Evolutionary conservation across 2,888 invertebrate species (phyloP), one percentile per base, ranked within the genome.

Genomic region (Dynastes grantii): DNA sequence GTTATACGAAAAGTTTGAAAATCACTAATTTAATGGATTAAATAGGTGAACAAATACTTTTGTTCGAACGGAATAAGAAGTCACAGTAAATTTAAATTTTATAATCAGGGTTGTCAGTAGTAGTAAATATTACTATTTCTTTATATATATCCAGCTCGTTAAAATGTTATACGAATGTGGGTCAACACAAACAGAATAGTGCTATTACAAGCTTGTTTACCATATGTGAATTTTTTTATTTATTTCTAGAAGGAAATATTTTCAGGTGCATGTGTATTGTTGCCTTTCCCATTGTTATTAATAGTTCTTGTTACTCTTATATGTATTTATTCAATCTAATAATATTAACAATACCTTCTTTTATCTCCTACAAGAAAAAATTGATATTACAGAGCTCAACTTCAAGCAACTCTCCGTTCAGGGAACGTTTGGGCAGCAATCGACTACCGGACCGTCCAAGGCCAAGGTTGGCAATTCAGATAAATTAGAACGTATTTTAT

Each of bases 371-470:
- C 22, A 58, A 73, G 58, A 16, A 45, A 45, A 37, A 58, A 61
- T 67, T 67, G 55, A 76, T 63, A 71, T 91, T 91, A 83, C 91
- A 92, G 92, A 91, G 90, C 85, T 90, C 90, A 85, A 89, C 90
- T 84, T 90, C 90, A 78, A 90, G 91, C 81, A 95, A 93, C 90
- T 96, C 96, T 84, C 96, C 96, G 85, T 96, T 96, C 91, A 92
- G 97, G 87, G 97, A 97, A 90, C 93, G 97, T 82, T 92, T 96
- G 83, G 96, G 96, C 88, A 96, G 96, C 91, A 96, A 96, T 88
- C 93, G 96, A 80, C 91, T 96, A 86, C 94, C 95, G 83, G 96
- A 97, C 89, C 92, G 93, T 86, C 92, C 92, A 80, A 92, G 96
- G 88, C 95, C 96, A 89, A 95, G 96, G 95, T 95, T 87, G 84